Evolutionary conservation across 2,888 invertebrate species (phyloP).

Genomic region (Halocaridina rubra): DNA sequence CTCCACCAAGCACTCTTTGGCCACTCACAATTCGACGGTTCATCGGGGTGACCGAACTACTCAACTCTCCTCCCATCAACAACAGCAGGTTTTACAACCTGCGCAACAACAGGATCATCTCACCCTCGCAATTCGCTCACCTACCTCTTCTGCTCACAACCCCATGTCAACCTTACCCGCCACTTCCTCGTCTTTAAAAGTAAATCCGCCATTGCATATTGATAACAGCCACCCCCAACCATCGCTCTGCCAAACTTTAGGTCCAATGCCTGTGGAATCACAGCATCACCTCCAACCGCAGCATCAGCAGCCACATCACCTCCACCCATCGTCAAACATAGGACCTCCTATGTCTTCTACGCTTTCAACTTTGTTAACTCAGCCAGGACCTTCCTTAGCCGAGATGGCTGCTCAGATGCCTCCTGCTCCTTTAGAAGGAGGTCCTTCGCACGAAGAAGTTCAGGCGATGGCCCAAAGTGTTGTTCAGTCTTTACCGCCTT

Average conservation of each 20-base stretch:
- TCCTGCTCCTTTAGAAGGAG: constrained; percentile 34
- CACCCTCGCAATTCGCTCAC: background rate
- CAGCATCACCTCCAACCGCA: constrained; percentile 41
- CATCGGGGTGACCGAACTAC: constrained; percentile 55
- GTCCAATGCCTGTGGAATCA: background rate
- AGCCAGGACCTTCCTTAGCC: constrained; percentile 42
- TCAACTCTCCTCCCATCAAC: background rate
- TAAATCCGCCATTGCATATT: background rate
- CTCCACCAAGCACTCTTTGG: constrained; percentile 64
- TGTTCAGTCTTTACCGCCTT: constrained; percentile 58
- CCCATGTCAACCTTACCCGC: background rate
- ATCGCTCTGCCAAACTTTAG: background rate
- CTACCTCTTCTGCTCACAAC: background rate
- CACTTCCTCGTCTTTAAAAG: constrained; percentile 15
- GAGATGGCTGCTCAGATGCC: constrained; percentile 51
- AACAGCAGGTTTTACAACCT: constrained; percentile 11
- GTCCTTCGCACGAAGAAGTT: constrained; percentile 59
- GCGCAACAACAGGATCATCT: background rate
- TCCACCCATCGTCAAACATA: background rate
- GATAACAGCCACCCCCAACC: background rate
- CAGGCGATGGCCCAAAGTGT: constrained; percentile 60
- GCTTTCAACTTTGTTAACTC: background rate
- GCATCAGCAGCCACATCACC: background rate
- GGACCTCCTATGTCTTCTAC: background rate
- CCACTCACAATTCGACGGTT: constrained; percentile 62